phyloP scores from a whole-genome alignment of 2,113 vertebrate species.

The Pygoscelis antarcticus region DNA sequence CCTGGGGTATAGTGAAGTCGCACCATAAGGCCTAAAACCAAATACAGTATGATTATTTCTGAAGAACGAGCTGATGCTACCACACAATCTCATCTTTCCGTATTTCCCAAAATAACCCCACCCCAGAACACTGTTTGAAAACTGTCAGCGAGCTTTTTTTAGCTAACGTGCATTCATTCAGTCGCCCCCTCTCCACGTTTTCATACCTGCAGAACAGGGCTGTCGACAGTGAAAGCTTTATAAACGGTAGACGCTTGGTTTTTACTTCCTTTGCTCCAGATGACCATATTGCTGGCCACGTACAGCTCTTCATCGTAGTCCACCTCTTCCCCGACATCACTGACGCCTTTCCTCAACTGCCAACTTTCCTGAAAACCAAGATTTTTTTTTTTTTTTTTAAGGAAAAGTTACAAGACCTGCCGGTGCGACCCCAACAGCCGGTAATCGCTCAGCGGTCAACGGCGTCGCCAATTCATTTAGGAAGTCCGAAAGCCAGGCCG shows the following conservation, averaged over 20 bases:
- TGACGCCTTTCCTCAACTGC: conserved; percentile 88
- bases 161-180: not conserved
- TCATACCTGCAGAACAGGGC: conserved; percentile 88
- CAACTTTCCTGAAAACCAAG: conserved; percentile 86
- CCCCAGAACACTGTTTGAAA: too few species aligned
- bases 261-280: conserved; percentile 94
- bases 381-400: not conserved
- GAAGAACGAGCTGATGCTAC: not conserved
- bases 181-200: not conserved
- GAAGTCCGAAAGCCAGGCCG: too few species aligned
- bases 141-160: fast-evolving
- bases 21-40: conserved; percentile 92
- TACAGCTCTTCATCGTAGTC: conserved; percentile 96
- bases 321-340: conserved; percentile 80
- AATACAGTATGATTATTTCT: not conserved
- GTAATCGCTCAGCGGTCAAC: too few species aligned
- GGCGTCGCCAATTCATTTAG: too few species aligned
- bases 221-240: conserved; percentile 96
- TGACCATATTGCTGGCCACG: conserved; percentile 90
- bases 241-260: conserved; percentile 85
- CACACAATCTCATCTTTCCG: fast-evolving
- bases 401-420: too few species aligned
- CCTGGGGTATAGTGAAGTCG: conserved; percentile 86
- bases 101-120: not conserved
- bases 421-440: too few species aligned